Conservation (phyloP, 2,888 invertebrate genomes). For the Therioaphis trifolii region DNA sequence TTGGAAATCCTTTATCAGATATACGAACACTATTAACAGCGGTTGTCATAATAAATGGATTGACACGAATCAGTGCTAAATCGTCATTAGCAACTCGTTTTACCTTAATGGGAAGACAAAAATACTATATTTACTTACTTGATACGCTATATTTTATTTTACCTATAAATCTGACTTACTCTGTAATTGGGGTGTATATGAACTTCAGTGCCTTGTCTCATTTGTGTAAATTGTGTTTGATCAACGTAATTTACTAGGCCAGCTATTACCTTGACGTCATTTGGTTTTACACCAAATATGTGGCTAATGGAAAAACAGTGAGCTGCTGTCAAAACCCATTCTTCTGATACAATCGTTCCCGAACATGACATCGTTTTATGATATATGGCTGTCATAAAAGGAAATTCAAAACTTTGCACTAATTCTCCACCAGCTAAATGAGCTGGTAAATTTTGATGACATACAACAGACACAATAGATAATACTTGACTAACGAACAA, state of each 20-base stretch:
- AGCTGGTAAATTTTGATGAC: not conserved
- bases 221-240: conserved; percentile 7
- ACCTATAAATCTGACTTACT: conserved; percentile 22
- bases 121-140: not conserved
- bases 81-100: conserved; percentile 57
- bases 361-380: conserved; percentile 46
- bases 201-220: conserved; percentile 32
- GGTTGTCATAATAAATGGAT: conserved; percentile 37
- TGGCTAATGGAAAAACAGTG: conserved; percentile 43
- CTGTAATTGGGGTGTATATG: conserved; percentile 45
- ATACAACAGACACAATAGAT: conserved; percentile 25
- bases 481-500: conserved; percentile 10
- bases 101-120: conserved; percentile 36
- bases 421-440: conserved; percentile 41
- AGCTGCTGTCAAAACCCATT: conserved; percentile 56
- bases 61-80: conserved; percentile 35
- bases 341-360: conserved; percentile 44
- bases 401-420: conserved; percentile 43
- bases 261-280: conserved; percentile 25
- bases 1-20: conserved; percentile 41
- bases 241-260: conserved; percentile 19
- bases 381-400: conserved; percentile 29
- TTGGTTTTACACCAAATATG: not conserved
- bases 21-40: conserved; percentile 40
- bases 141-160: not conserved